Evolutionary conservation across 2,797 vertebrate species (phyloP).

Genomic region (Melanogrammus aeglefinus): DNA sequence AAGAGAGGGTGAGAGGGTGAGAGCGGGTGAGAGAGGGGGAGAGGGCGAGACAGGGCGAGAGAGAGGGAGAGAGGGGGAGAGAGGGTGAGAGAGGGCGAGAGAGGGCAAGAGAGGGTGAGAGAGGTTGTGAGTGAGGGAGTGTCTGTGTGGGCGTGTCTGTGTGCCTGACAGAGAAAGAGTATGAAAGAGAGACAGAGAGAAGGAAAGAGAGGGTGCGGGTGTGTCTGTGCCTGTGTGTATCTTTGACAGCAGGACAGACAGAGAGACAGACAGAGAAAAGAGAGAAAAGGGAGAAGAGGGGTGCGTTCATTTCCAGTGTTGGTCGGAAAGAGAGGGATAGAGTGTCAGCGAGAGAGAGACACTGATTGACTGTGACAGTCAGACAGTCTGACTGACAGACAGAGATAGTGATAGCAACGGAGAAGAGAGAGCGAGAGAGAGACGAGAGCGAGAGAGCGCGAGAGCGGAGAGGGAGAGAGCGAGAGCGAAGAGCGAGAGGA

Average conservation of each 20-base stretch:
- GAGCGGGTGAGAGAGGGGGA: too few species aligned
- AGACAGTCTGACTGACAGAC: background rate
- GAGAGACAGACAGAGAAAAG: background rate
- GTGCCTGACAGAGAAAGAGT: slow-evolving; percentile 31
- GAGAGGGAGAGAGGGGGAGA: too few species aligned
- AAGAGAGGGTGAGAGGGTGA: too few species aligned
- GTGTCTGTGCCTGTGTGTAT: too few species aligned
- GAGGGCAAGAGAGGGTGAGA: too few species aligned
- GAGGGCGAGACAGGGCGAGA: too few species aligned
- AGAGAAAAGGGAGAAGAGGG: background rate
- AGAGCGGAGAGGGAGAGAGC: background rate
- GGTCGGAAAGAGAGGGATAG: background rate
- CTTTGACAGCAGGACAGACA: too few species aligned
- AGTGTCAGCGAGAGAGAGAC: slow-evolving; percentile 8
- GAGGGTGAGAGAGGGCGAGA: too few species aligned
- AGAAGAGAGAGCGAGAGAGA: background rate
- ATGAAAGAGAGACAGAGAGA: too few species aligned
- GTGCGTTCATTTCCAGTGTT: background rate
- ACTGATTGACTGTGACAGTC: slow-evolving; percentile 1
- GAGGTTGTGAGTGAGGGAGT: too few species aligned
- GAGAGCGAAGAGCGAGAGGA: background rate
- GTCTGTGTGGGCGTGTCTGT: slow-evolving; percentile 38
- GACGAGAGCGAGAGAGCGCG: background rate
- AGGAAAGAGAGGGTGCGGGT: background rate
- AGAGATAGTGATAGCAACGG: background rate